Conservation (phyloP, 2,113 vertebrate genomes). For the Psittacula cyanocephala region DNA sequence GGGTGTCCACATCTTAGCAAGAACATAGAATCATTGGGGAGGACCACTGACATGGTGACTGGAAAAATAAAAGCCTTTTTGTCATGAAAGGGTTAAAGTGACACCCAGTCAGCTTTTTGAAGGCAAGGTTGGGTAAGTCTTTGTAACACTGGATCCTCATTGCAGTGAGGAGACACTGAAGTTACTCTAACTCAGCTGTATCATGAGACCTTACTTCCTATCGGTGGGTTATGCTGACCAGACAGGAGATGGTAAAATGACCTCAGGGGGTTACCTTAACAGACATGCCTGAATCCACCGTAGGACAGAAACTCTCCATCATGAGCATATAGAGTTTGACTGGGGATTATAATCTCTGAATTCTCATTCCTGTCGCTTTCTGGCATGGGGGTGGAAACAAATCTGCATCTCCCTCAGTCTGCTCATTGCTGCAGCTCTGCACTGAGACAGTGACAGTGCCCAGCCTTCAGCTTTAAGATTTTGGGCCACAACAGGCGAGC, state of each 20-base stretch:
- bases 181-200: not conserved
- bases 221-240: not conserved
- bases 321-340: not conserved
- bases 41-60: not conserved
- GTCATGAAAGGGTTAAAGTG: not conserved
- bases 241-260: not conserved
- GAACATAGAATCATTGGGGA: not conserved
- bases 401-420: not conserved
- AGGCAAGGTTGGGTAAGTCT: not conserved
- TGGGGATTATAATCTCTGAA: not conserved
- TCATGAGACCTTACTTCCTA: not conserved
- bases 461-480: not conserved
- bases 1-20: not conserved
- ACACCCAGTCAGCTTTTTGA: not conserved
- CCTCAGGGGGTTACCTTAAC: not conserved
- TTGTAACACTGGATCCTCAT: not conserved
- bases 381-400: not conserved
- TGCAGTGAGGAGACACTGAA: not conserved
- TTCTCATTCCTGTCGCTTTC: not conserved
- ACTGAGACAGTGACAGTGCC: not conserved
- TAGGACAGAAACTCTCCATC: not conserved
- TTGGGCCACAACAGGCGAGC: not conserved
- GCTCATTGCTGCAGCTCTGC: not conserved
- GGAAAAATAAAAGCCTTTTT: not conserved
- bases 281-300: rapidly evolving